phyloP scores from a whole-genome alignment of 2,797 vertebrate genomes.

The Pseudochirops cupreus region DNA sequence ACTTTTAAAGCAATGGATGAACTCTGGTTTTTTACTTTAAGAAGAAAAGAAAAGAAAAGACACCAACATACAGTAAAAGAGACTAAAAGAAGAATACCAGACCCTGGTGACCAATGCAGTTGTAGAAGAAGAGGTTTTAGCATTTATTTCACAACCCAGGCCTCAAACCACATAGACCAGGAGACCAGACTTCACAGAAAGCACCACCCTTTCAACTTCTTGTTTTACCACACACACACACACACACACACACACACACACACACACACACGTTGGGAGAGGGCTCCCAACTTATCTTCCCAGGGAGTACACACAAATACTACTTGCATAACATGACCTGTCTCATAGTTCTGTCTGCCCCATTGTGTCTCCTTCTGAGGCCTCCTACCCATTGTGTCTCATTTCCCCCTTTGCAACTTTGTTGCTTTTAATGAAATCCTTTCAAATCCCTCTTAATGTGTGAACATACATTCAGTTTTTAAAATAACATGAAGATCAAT shows the following conservation, averaged over 20 bases:
- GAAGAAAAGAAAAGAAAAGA: neutral
- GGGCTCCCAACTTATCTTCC: neutral
- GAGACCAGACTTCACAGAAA: neutral
- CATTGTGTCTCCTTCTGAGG: neutral
- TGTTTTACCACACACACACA: neutral
- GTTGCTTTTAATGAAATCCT: neutral
- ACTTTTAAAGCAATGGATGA: neutral
- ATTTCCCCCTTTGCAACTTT: neutral
- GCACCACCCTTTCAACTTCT: neutral
- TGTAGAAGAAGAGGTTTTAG: neutral
- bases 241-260: neutral
- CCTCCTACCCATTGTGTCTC: neutral
- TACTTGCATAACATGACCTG: neutral
- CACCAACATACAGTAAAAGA: neutral
- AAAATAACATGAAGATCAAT: constrained; percentile 28
- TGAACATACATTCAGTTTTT: neutral
- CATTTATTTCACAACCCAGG: neutral
- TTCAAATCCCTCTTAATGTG: neutral
- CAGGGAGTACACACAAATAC: neutral
- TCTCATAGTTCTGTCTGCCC: neutral
- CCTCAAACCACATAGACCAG: neutral
- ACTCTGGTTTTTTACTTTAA: neutral
- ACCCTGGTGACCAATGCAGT: neutral
- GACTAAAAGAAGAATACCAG: neutral
- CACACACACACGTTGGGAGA: neutral